These are phyloP conservation scores for Labroides dimidiatus DNA, from an alignment of 2,797 vertebrate genomes.

Conservation along the genomic window DNA sequence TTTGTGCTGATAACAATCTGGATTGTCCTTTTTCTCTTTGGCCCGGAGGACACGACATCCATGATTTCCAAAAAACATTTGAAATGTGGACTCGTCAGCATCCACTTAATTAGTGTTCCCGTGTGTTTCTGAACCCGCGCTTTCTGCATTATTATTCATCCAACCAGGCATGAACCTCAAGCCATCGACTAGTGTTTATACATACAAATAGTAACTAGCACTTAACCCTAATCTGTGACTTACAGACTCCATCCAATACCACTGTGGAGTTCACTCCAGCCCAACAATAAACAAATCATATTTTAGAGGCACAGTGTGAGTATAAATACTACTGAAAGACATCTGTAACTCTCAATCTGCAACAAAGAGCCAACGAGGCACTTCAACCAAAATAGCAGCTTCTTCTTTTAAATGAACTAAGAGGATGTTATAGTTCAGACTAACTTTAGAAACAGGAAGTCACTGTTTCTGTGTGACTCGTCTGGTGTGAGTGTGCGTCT, in stretches of 20 bases:
- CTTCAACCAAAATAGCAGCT: slow-evolving; percentile 79
- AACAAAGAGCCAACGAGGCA: slow-evolving; percentile 47
- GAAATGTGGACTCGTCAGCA: no score
- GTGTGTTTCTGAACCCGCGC: slow-evolving; percentile 4
- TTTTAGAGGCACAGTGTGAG: slow-evolving; percentile 40
- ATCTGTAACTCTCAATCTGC: slow-evolving; percentile 54
- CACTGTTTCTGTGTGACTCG: slow-evolving; percentile 58
- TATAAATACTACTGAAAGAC: slow-evolving; percentile 57
- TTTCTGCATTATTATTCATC: slow-evolving; percentile 35
- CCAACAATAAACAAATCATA: slow-evolving; percentile 59
- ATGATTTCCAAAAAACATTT: no score
- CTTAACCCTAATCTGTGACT: slow-evolving; percentile 48
- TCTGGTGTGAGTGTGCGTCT: no score
- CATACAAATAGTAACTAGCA: slow-evolving; percentile 60
- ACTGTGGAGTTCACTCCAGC: slow-evolving; percentile 27
- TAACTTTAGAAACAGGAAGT: slow-evolving; percentile 85
- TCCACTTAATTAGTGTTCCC: no score
- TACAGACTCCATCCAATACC: slow-evolving; percentile 44
- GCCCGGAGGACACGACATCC: no score
- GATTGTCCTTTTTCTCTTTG: no score
- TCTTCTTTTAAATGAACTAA: slow-evolving; percentile 79
- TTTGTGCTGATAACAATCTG: no score
- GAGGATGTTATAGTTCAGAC: slow-evolving; percentile 82
- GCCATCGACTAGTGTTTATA: slow-evolving; percentile 38
- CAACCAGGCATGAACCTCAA: slow-evolving; percentile 21